Conservation (phyloP, 2,113 vertebrate genomes). For the Myrmophylax atrothorax region DNA sequence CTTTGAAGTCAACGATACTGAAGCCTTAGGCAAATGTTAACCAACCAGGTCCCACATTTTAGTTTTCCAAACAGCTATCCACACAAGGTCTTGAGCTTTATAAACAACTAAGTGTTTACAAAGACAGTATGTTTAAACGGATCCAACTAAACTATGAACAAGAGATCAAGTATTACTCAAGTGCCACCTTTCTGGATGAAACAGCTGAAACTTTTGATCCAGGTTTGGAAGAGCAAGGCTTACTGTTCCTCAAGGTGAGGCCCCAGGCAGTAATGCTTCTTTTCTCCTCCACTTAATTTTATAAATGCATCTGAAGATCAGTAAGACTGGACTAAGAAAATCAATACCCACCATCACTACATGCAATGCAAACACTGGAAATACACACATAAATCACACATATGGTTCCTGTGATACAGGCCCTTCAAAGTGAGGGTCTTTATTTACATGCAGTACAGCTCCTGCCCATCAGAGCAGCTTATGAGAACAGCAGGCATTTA, state of each 20-base stretch:
- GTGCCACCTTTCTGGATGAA: background rate
- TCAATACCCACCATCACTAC: background rate
- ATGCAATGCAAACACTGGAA: background rate
- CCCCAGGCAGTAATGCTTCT: background rate
- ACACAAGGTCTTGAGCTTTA: background rate
- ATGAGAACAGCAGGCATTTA: background rate
- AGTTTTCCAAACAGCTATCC: background rate
- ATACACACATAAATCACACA: background rate
- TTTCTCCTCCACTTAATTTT: background rate
- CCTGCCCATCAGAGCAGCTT: background rate
- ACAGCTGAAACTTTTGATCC: background rate
- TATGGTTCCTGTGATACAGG: background rate
- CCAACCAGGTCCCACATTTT: background rate
- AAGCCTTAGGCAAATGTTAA: constrained; percentile 19
- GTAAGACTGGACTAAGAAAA: background rate
- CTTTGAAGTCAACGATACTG: constrained; percentile 15
- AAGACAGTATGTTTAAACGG: background rate
- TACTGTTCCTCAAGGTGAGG: background rate
- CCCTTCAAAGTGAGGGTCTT: background rate
- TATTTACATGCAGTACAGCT: background rate
- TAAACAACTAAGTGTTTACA: background rate
- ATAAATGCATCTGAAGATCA: background rate
- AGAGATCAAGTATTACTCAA: background rate
- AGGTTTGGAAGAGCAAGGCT: background rate
- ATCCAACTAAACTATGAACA: background rate